Conservation (phyloP, 2,797 vertebrate species). For the Lutjanus argentimaculatus region DNA sequence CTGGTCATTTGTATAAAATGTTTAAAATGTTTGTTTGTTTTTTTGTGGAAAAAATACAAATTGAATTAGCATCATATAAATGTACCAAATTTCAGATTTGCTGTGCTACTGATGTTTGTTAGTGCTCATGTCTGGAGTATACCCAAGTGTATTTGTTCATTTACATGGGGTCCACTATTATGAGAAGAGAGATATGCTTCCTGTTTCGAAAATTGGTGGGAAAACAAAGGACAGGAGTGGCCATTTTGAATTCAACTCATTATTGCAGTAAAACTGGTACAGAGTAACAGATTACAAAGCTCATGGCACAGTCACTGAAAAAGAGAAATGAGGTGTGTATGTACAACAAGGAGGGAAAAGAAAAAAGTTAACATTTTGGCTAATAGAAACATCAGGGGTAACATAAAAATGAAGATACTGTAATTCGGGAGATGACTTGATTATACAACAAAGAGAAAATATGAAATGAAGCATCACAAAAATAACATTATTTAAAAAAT, state of each 20-base stretch:
- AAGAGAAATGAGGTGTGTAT: slow-evolving; percentile 81
- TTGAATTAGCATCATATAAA: slow-evolving; percentile 11
- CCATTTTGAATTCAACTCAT: slow-evolving; percentile 83
- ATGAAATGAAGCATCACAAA: slow-evolving; percentile 75
- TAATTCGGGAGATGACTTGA: slow-evolving; percentile 74
- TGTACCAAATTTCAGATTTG: slow-evolving; percentile 42
- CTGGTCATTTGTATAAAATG: slow-evolving; percentile 15
- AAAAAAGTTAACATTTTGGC: slow-evolving; percentile 72
- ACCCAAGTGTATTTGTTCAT: neutral
- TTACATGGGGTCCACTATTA: neutral
- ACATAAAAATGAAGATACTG: slow-evolving; percentile 77
- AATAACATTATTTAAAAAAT: slow-evolving; percentile 75
- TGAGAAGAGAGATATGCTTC: slow-evolving; percentile 1
- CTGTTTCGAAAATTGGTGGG: neutral
- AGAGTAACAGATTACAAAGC: slow-evolving; percentile 83
- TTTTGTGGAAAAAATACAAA: slow-evolving; percentile 34
- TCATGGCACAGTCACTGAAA: slow-evolving; percentile 85
- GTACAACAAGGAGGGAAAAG: slow-evolving; percentile 79
- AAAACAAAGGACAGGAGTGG: slow-evolving; percentile 74
- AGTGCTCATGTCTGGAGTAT: neutral
- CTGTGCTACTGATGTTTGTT: slow-evolving; percentile 45
- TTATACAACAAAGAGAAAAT: slow-evolving; percentile 82
- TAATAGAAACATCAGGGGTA: slow-evolving; percentile 78
- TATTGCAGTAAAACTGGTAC: slow-evolving; percentile 86
- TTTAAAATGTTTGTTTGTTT: slow-evolving; percentile 27